phyloP scores from a whole-genome alignment of 2,888 invertebrate species.

The Candidula unifasciata region DNA sequence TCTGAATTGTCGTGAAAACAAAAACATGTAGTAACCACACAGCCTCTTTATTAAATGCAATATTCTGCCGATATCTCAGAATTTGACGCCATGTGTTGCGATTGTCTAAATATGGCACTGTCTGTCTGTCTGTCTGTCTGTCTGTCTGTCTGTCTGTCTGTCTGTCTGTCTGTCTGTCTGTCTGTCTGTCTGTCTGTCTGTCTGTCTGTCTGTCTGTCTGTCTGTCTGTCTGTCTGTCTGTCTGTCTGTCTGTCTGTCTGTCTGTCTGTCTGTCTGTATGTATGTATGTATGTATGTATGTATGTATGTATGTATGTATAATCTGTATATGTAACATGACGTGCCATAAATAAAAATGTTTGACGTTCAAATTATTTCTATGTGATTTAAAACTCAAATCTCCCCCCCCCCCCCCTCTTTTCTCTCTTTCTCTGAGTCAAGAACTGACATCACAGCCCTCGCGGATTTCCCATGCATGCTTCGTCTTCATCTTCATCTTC shows the following conservation, averaged over 20 bases:
- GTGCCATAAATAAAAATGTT: neutral
- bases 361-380: neutral
- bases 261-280: too few relatives aligned
- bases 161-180: neutral
- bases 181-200: neutral
- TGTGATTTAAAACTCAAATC: too few relatives aligned
- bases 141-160: neutral
- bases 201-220: neutral
- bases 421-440: too few relatives aligned
- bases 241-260: neutral
- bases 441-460: too few relatives aligned
- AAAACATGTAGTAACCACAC: too few relatives aligned
- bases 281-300: too few relatives aligned
- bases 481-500: too few relatives aligned
- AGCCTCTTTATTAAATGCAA: too few relatives aligned
- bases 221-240: neutral
- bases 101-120: neutral
- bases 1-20: too few relatives aligned
- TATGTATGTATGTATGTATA: neutral
- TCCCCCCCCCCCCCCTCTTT: neutral
- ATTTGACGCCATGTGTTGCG: too few relatives aligned
- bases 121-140: neutral
- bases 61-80: too few relatives aligned
- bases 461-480: too few relatives aligned
- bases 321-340: neutral